phyloP scores from a whole-genome alignment of 2,888 invertebrate species.

The Eledona agricola region DNA sequence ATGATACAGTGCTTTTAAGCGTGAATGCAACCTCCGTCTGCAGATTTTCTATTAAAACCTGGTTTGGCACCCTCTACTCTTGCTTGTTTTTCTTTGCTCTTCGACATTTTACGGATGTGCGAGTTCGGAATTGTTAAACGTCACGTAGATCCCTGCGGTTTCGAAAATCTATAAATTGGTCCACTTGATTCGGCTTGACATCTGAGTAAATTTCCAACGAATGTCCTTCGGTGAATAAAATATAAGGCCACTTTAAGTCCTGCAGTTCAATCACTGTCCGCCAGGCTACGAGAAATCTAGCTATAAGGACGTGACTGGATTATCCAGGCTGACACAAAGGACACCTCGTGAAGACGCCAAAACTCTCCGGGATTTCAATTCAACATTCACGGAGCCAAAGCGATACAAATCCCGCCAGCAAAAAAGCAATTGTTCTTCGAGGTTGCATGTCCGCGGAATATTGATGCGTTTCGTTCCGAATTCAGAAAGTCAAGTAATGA shows the following conservation, averaged over 20 bases:
- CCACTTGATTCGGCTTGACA: slow-evolving; percentile 52
- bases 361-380: slow-evolving; percentile 38
- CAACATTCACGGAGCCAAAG: slow-evolving; percentile 45
- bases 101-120: slow-evolving; percentile 31
- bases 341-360: slow-evolving; percentile 42
- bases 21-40: slow-evolving; percentile 2
- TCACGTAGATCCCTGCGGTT: slow-evolving; percentile 39
- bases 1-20: slow-evolving; percentile 11
- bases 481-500: slow-evolving; percentile 18
- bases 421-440: slow-evolving; percentile 35
- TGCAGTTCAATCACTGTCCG: slow-evolving; percentile 59
- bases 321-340: slow-evolving; percentile 44
- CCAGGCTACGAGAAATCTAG: slow-evolving; percentile 45
- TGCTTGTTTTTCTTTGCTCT: slow-evolving; percentile 20
- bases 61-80: background rate
- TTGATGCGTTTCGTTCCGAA: slow-evolving; percentile 4
- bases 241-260: slow-evolving; percentile 55
- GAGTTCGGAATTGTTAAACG: slow-evolving; percentile 28
- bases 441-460: slow-evolving; percentile 10
- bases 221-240: slow-evolving; percentile 58
- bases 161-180: slow-evolving; percentile 52
- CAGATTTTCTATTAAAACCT: slow-evolving; percentile 6
- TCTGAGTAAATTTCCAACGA: slow-evolving; percentile 55
- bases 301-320: slow-evolving; percentile 48
- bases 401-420: slow-evolving; percentile 44